Evolutionary conservation across 1,140 invertebrate species (phyloP).

Genomic region (Bilobella aurantiaca): DNA sequence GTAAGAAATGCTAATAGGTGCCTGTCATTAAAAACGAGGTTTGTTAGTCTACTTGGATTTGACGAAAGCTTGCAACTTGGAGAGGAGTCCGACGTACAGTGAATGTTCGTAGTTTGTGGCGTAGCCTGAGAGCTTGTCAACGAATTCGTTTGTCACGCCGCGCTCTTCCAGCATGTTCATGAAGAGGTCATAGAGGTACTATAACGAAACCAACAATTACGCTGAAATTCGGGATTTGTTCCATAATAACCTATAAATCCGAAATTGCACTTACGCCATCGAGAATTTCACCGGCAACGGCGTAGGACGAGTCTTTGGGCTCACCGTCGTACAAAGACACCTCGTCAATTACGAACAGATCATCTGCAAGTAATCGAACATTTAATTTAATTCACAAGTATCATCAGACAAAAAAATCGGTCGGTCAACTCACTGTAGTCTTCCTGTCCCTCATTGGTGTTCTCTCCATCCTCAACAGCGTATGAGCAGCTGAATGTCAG

Average conservation of each 20-base stretch:
- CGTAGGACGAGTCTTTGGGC: conserved; percentile 69
- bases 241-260: not conserved
- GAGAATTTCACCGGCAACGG: conserved; percentile 76
- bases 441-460: conserved; percentile 51
- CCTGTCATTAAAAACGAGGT: no score
- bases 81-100: conserved; percentile 72
- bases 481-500: conserved; percentile 71
- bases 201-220: conserved; percentile 39
- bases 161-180: conserved; percentile 90
- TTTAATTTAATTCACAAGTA: conserved; percentile 5
- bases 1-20: no score
- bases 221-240: not conserved
- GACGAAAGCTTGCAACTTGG: conserved; percentile 72
- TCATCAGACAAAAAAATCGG: not conserved
- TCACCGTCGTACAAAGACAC: conserved; percentile 71
- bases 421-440: conserved; percentile 52
- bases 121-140: conserved; percentile 69
- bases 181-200: conserved; percentile 85
- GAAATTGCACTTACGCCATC: conserved; percentile 59
- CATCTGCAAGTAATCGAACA: conserved; percentile 29
- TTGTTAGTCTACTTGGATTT: conserved; percentile 16
- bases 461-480: conserved; percentile 47
- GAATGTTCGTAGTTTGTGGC: conserved; percentile 82
- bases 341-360: conserved; percentile 73
- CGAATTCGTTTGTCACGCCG: conserved; percentile 82